Conservation (phyloP, 2,797 vertebrate species). For the Leptodactylus fallax region DNA sequence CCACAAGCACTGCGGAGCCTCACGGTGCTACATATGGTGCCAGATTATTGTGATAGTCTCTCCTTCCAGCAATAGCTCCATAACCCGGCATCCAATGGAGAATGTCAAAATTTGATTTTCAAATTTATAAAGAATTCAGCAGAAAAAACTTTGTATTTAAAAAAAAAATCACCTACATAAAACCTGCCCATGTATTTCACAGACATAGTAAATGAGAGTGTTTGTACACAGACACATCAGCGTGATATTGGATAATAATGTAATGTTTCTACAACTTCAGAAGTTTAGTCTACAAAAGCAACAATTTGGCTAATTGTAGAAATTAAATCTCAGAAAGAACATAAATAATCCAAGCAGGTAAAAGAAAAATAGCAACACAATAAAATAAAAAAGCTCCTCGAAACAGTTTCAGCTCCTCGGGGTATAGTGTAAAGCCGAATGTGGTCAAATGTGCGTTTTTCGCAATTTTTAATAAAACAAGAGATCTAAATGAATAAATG, state of each 20-base stretch:
- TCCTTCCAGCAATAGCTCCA: neutral
- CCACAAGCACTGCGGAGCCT: neutral
- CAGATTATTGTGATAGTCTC: neutral
- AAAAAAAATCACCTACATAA: neutral
- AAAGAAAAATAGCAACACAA: neutral
- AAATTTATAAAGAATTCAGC: neutral
- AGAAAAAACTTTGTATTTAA: neutral
- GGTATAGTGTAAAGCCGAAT: neutral
- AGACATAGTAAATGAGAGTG: neutral
- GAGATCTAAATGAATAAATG: neutral
- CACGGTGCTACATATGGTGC: neutral
- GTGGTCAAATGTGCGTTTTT: neutral
- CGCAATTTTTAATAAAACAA: slow-evolving; percentile 18
- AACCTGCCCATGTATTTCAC: neutral
- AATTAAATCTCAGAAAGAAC: neutral
- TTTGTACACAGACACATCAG: neutral
- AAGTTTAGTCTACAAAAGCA: neutral
- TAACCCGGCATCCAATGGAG: neutral
- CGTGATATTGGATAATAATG: neutral
- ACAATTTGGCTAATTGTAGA: neutral
- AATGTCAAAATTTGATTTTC: neutral
- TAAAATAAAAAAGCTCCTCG: neutral
- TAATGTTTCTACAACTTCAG: neutral
- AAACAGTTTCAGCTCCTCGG: neutral
- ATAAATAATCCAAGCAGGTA: neutral